Evolutionary conservation across 2,888 invertebrate species (phyloP).

Genomic region (Amphipoea lucens): DNA sequence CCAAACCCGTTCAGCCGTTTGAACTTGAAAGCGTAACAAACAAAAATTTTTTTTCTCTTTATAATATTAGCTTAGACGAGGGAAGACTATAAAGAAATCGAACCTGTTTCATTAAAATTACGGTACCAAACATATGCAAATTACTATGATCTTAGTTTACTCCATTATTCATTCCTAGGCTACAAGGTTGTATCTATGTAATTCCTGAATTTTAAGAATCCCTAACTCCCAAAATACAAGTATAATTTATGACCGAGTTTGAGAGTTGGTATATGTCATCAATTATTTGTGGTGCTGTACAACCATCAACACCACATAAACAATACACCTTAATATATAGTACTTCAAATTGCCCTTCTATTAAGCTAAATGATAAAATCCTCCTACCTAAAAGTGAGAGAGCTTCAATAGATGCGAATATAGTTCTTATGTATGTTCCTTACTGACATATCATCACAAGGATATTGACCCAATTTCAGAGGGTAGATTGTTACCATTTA

Average conservation of each 20-base stretch:
- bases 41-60: neutral
- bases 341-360: neutral
- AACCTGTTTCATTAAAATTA: neutral
- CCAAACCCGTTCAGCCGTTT: neutral
- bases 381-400: neutral
- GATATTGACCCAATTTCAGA: constrained; percentile 55
- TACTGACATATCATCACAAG: constrained; percentile 31
- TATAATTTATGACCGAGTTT: neutral
- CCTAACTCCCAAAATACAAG: neutral
- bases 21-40: neutral
- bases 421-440: constrained; percentile 7
- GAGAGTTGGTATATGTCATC: neutral
- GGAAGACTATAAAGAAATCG: neutral
- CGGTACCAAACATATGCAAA: neutral
- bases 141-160: neutral
- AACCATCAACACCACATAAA: too few relatives aligned
- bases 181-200: neutral
- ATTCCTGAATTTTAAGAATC: neutral
- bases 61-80: neutral
- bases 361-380: neutral
- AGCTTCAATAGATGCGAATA: constrained; percentile 6
- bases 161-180: neutral
- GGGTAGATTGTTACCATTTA: constrained; percentile 45
- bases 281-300: neutral
- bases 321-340: neutral